Evolutionary conservation across 2,888 invertebrate genomes (phyloP).

Genomic region (Himalopsyche japonica): DNA sequence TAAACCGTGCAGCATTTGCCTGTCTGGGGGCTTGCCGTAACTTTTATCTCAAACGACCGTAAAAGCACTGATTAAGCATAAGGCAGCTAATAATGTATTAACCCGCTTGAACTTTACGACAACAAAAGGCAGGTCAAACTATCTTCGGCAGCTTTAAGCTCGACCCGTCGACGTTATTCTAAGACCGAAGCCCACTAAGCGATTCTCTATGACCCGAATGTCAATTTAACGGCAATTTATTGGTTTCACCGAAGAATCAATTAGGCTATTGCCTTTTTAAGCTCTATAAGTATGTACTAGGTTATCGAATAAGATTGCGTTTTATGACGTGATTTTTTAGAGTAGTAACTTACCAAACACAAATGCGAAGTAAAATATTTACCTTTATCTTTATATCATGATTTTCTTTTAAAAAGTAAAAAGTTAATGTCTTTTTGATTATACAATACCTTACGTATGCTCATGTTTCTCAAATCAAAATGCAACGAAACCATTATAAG

Average conservation of each 20-base stretch:
- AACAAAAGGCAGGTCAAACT: slow-evolving; percentile 15
- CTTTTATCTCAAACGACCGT: slow-evolving; percentile 27
- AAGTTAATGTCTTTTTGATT: too few species aligned
- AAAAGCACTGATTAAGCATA: slow-evolving; percentile 24
- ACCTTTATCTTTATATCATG: too few species aligned
- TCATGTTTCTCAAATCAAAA: too few species aligned
- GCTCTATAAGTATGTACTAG: background rate
- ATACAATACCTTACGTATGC: too few species aligned
- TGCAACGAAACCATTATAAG: too few species aligned
- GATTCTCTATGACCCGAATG: slow-evolving; percentile 32
- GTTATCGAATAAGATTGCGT: background rate
- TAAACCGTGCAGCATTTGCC: background rate
- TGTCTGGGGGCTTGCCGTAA: slow-evolving; percentile 1
- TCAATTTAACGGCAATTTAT: slow-evolving; percentile 32
- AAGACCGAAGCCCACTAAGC: slow-evolving; percentile 27
- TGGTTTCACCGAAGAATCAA: slow-evolving; percentile 28
- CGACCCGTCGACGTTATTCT: slow-evolving; percentile 27
- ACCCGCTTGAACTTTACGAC: slow-evolving; percentile 21
- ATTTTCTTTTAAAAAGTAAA: too few species aligned
- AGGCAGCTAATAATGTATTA: slow-evolving; percentile 27
- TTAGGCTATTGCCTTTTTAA: slow-evolving; percentile 30
- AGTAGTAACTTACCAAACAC: background rate
- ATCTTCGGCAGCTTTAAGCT: slow-evolving; percentile 12
- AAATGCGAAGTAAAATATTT: too few species aligned
- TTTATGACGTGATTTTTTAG: background rate